Conservation (phyloP, 2,797 vertebrate species). For the Mastacembelus armatus region DNA sequence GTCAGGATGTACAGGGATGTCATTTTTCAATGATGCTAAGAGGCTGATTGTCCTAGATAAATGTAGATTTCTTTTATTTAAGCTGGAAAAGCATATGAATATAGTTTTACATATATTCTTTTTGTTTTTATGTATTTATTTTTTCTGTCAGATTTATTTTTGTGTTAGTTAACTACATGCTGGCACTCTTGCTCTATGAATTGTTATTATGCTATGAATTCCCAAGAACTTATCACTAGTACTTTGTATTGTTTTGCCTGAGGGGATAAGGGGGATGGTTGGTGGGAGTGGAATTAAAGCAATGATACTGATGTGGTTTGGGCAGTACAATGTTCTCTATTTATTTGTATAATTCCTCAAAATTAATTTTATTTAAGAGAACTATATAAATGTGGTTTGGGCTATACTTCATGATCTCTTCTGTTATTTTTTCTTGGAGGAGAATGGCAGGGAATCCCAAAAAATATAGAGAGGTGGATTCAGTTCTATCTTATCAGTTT, state of each 20-base stretch:
- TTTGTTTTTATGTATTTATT: not conserved
- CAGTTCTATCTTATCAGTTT: too few species aligned
- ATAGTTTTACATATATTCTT: too few species aligned
- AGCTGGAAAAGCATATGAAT: too few species aligned
- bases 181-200: conserved; percentile 4
- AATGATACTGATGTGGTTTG: conserved; percentile 28
- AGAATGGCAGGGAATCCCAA: too few species aligned
- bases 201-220: conserved; percentile 3
- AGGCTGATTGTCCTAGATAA: too few species aligned
- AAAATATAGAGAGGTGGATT: too few species aligned
- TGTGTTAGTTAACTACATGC: not conserved
- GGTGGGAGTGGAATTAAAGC: conserved; percentile 11
- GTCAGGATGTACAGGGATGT: too few species aligned
- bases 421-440: too few species aligned
- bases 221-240: conserved; percentile 12
- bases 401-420: too few species aligned
- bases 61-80: too few species aligned
- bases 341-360: not conserved
- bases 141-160: not conserved
- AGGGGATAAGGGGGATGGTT: conserved; percentile 7
- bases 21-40: too few species aligned
- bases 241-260: conserved; percentile 15
- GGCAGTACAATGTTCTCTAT: conserved; percentile 4
- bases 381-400: not conserved
- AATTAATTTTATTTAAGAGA: not conserved